A percentile compares a stretch with the other conserved stretches of the same genome.
phyloP scores from a whole-genome alignment of 1,140 invertebrate genomes.

The Maconellicoccus hirsutus region DNA sequence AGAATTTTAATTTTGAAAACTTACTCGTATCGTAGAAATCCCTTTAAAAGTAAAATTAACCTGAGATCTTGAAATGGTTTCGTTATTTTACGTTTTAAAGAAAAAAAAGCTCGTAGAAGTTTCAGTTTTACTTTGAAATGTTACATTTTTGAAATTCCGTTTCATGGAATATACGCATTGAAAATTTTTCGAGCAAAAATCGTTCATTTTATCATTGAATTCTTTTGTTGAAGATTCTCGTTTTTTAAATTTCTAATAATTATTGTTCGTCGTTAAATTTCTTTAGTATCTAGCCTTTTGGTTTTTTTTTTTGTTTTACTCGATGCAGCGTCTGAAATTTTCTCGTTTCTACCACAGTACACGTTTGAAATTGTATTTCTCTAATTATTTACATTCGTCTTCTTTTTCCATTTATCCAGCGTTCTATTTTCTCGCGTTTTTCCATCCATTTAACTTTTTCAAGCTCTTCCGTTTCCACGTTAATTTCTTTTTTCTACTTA shows the following conservation, averaged over 20 bases:
- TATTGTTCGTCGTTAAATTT: too few relatives aligned
- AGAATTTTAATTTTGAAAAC: too few relatives aligned
- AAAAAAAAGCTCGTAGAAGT: too few relatives aligned
- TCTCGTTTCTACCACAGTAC: background rate
- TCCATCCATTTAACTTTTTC: background rate
- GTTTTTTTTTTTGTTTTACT: background rate
- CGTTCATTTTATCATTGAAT: background rate
- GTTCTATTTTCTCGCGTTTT: slow-evolving; percentile 3
- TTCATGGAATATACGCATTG: background rate
- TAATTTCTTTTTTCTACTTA: too few relatives aligned
- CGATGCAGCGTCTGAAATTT: too few relatives aligned
- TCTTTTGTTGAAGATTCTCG: background rate
- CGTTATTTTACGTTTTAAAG: too few relatives aligned
- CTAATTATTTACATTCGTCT: background rate
- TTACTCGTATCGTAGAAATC: too few relatives aligned
- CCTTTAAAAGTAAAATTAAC: too few relatives aligned
- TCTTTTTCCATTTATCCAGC: background rate
- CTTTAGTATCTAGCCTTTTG: background rate
- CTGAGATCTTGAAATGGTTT: too few relatives aligned
- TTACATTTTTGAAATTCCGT: too few relatives aligned
- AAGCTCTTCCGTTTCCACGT: too few relatives aligned
- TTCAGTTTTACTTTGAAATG: too few relatives aligned
- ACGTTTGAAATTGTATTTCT: background rate
- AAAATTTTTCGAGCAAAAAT: background rate
- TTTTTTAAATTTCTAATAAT: background rate